Percentiles rank a stretch among this genome's conserved stretches.
Evolutionary conservation across 2,888 invertebrate genomes (phyloP).

Genomic region (Chaetoderma sp.): DNA sequence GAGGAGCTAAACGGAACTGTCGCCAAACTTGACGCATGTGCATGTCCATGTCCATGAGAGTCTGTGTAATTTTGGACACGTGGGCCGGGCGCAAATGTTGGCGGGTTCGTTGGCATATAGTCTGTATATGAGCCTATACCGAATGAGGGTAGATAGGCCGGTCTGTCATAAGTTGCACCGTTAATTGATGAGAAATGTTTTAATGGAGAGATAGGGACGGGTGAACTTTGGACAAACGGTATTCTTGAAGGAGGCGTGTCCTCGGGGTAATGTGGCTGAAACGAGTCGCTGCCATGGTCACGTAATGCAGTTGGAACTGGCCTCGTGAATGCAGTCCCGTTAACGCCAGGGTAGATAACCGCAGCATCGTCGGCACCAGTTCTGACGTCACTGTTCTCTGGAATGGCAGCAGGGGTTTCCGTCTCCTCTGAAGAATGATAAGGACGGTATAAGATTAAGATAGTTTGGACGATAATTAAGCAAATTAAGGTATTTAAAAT

Average conservation of each 20-base stretch:
- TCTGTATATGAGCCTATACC: conserved; percentile 48
- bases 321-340: conserved; percentile 49
- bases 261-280: conserved; percentile 13
- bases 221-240: conserved; percentile 6
- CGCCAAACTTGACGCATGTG: conserved; percentile 42
- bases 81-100: conserved; percentile 26
- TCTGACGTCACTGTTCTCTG: conserved; percentile 25
- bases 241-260: background rate
- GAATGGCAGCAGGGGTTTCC: conserved; percentile 16
- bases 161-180: conserved; percentile 40
- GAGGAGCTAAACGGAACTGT: conserved; percentile 37
- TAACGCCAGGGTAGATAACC: conserved; percentile 24
- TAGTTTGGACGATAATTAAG: background rate
- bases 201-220: conserved; percentile 44
- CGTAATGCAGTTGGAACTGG: conserved; percentile 40
- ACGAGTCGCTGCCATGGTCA: conserved; percentile 3
- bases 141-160: conserved; percentile 51
- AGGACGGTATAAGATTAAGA: no score
- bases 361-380: background rate
- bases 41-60: conserved; percentile 16
- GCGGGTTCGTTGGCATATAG: conserved; percentile 41
- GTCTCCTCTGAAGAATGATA: conserved; percentile 35
- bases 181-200: conserved; percentile 45
- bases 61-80: conserved; percentile 43
- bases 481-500: background rate